Evolutionary conservation across 2,888 invertebrate species (phyloP).

Genomic region (Noctua fimbriata): DNA sequence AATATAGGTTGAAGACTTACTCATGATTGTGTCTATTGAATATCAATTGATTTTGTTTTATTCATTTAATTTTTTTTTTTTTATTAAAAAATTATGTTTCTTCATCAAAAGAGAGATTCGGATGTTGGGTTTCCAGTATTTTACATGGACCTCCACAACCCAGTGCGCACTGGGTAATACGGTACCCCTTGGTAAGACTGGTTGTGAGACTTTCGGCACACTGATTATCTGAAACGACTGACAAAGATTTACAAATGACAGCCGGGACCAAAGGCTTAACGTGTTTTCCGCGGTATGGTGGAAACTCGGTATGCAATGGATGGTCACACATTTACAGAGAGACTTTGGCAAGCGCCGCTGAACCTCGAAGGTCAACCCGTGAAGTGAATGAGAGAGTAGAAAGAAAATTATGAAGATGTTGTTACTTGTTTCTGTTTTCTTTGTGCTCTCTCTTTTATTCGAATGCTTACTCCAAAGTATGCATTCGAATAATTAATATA

Average conservation of each 20-base stretch:
- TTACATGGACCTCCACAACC: neutral
- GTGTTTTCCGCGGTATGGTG: neutral
- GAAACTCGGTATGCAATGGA: neutral
- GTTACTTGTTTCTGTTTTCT: neutral
- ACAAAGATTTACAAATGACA: neutral
- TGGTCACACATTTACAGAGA: neutral
- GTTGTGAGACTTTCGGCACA: neutral
- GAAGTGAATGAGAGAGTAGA: neutral
- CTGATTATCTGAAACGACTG: neutral
- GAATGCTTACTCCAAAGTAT: no score
- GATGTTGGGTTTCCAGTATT: neutral
- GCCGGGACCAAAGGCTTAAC: neutral
- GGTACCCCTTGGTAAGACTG: neutral
- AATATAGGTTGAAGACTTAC: conserved; percentile 18
- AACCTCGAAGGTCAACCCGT: neutral
- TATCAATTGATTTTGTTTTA: neutral
- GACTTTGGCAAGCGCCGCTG: no score
- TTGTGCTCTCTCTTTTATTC: no score
- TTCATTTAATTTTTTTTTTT: no score
- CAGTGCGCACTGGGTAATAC: neutral
- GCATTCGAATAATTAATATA: no score
- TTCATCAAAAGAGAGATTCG: neutral
- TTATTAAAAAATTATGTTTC: no score
- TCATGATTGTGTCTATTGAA: conserved; percentile 13
- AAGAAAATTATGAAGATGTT: neutral